phyloP scores from a whole-genome alignment of 2,113 vertebrate genomes.

The Rhea americana region DNA sequence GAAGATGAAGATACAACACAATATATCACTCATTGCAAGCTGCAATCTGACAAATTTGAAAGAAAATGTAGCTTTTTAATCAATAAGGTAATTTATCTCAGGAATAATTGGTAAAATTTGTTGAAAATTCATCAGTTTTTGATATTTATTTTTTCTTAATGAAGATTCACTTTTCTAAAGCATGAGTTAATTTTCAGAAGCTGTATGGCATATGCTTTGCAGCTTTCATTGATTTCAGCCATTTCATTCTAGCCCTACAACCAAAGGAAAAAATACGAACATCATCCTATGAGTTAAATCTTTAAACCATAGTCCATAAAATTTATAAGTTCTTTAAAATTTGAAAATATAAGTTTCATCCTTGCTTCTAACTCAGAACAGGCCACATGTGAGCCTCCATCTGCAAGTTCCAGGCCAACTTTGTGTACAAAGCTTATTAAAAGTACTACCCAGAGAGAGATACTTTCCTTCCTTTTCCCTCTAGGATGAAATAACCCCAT shows the following conservation, averaged over 20 bases:
- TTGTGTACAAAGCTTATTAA: background rate
- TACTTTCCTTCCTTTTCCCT: background rate
- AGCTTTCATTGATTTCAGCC: background rate
- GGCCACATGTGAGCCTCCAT: background rate
- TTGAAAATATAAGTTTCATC: background rate
- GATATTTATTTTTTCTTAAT: background rate
- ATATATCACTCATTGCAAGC: background rate
- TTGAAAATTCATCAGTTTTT: background rate
- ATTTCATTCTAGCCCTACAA: background rate
- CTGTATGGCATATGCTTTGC: too few species aligned
- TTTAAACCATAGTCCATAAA: too few species aligned
- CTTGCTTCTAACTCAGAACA: background rate
- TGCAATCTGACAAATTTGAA: background rate
- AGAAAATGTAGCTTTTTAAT: background rate
- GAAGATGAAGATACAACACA: background rate
- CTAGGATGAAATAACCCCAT: too few species aligned
- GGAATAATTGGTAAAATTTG: background rate
- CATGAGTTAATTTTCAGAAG: background rate
- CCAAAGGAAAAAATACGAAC: background rate
- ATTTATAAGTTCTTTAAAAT: background rate
- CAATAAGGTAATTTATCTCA: background rate
- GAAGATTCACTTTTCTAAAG: background rate
- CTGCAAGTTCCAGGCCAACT: background rate
- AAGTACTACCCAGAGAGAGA: background rate
- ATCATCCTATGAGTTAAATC: background rate